These are phyloP conservation scores for Indri indri DNA, from an alignment of 2,113 vertebrate species.

Conservation along the genomic window DNA sequence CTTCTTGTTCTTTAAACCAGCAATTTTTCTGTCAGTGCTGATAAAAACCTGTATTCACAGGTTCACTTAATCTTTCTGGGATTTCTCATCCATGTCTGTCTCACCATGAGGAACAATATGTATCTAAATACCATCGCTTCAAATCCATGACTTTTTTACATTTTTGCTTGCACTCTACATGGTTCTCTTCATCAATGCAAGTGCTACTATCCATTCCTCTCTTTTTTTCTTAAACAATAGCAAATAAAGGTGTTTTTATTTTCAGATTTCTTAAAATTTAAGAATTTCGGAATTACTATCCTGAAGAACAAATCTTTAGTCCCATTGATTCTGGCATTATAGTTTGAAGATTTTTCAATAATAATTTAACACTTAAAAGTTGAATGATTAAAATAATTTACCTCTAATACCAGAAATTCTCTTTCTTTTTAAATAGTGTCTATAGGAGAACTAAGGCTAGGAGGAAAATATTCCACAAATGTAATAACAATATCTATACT, in stretches of 20 bases:
- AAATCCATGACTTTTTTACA: neutral
- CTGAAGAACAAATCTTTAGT: neutral
- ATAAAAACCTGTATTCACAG: neutral
- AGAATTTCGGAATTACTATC: neutral
- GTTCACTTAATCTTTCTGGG: neutral
- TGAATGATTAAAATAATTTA: conserved; percentile 15
- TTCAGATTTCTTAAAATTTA: neutral
- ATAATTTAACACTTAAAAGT: conserved; percentile 32
- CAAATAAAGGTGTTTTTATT: neutral
- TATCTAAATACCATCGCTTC: neutral
- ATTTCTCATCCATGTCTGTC: neutral
- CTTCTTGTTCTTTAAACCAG: neutral
- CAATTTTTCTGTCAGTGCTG: neutral
- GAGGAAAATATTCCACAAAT: neutral
- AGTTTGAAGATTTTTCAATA: conserved; percentile 17
- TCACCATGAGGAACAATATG: neutral
- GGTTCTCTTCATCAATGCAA: neutral
- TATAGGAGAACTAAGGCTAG: neutral
- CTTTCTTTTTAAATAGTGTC: neutral
- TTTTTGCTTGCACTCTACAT: neutral
- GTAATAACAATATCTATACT: neutral
- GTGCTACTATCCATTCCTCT: neutral
- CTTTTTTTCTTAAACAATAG: neutral
- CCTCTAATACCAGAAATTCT: neutral
- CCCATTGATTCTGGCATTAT: neutral